phyloP scores from a whole-genome alignment of 1,140 invertebrate species.

The Ostrea edulis region DNA sequence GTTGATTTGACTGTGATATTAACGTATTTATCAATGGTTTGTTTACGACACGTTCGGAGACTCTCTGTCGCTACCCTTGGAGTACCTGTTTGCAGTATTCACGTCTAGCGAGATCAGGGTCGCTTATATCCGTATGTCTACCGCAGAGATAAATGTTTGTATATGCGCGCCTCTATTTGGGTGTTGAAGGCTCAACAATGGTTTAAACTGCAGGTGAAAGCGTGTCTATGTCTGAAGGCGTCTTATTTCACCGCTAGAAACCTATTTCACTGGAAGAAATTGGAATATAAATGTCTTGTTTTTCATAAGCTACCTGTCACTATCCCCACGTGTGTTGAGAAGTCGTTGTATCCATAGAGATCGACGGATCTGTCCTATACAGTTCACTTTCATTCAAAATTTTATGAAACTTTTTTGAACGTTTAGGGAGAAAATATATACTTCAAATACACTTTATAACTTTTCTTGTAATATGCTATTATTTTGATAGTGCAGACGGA shows the following conservation, averaged over 20 bases:
- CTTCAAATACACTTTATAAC: not conserved
- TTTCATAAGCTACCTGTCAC: constrained; percentile 7
- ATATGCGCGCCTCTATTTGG: constrained; percentile 12
- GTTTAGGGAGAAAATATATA: not conserved
- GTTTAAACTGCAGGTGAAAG: constrained; percentile 18
- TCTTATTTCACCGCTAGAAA: not conserved
- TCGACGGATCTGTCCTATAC: not conserved
- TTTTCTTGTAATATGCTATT: not conserved
- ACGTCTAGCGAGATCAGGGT: constrained; percentile 19
- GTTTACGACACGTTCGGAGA: constrained; percentile 33
- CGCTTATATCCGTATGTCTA: constrained; percentile 5
- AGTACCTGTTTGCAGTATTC: not conserved
- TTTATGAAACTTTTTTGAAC: not conserved
- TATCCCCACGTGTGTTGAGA: not conserved
- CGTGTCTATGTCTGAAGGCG: constrained; percentile 4
- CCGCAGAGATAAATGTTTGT: constrained; percentile 36
- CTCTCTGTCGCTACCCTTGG: constrained; percentile 2
- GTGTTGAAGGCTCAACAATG: constrained; percentile 23
- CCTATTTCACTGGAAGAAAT: constrained; percentile 9
- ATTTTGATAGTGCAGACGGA: too few relatives aligned
- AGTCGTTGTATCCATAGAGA: not conserved
- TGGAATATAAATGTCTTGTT: constrained; percentile 25
- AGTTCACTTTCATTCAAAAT: not conserved
- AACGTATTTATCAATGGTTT: constrained; percentile 18
- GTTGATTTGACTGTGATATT: constrained; percentile 7